A percentile compares a stretch with the other conserved stretches of the same genome.
Conservation (phyloP, 37 sponge, comb jelly and placozoan genomes). For the Petrosia ficiformis region DNA sequence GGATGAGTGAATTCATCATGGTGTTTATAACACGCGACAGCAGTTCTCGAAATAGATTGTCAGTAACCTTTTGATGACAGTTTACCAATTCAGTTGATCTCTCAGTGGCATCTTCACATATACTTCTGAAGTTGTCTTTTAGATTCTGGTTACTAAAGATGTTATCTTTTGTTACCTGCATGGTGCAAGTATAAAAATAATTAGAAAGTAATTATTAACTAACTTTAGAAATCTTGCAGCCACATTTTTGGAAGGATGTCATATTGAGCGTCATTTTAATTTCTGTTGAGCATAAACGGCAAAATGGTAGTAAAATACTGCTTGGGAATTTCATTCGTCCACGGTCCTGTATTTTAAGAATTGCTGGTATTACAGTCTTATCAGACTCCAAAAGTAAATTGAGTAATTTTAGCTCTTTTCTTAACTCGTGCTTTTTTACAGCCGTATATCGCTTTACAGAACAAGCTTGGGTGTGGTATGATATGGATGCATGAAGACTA, state of each 20-base stretch:
- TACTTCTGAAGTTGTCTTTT: neutral
- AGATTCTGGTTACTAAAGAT: slow-evolving; percentile 9
- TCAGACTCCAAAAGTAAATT: slow-evolving; percentile 3
- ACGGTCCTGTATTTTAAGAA: slow-evolving; percentile 12
- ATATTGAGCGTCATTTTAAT: slow-evolving; percentile 3
- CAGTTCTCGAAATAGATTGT: neutral
- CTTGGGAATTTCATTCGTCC: slow-evolving; percentile 20
- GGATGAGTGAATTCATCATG: neutral
- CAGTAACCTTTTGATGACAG: neutral
- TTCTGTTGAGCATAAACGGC: slow-evolving; percentile 6
- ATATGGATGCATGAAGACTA: too few species aligned
- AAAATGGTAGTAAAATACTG: neutral
- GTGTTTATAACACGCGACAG: slow-evolving; percentile 5
- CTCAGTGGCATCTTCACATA: neutral
- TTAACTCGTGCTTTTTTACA: too few species aligned
- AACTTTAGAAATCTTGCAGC: neutral
- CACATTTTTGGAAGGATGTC: neutral
- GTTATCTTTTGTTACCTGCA: neutral
- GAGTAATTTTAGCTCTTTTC: neutral
- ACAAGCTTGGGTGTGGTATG: too few species aligned
- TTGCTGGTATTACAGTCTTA: neutral
- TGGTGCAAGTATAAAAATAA: too few species aligned
- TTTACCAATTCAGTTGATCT: too few species aligned
- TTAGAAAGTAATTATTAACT: too few species aligned
- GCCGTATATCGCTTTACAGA: too few species aligned